A percentile compares a stretch with the other conserved stretches of the same genome.
phyloP scores from a whole-genome alignment of 2,113 vertebrate genomes.

The Barbus barbus region DNA sequence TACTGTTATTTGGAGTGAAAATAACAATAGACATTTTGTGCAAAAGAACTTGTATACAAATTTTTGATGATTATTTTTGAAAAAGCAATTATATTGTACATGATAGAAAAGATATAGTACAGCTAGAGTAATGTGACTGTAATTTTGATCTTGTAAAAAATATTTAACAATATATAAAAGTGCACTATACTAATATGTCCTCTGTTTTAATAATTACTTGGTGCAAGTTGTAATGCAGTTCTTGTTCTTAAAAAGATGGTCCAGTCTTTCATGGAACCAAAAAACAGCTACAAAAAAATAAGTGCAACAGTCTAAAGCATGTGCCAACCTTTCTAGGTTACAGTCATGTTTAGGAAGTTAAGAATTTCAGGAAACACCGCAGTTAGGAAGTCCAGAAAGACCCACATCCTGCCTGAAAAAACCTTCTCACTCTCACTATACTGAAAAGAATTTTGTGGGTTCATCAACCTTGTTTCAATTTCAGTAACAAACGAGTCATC shows the following conservation, averaged over 20 bases:
- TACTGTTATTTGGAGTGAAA: conserved; percentile 48
- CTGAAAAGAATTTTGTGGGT: background rate
- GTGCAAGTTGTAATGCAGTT: background rate
- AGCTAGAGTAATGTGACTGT: conserved; percentile 26
- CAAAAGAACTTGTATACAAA: conserved; percentile 35
- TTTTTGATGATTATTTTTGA: background rate
- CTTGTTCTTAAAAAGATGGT: conserved; percentile 9
- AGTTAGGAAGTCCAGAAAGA: too few relatives aligned
- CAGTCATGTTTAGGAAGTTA: conserved; percentile 1
- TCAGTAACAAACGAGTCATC: conserved; percentile 37
- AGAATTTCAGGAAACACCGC: conserved; percentile 54
- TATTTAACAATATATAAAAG: conserved; percentile 43
- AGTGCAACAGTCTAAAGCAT: conserved; percentile 15
- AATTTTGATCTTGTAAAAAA: conserved; percentile 46
- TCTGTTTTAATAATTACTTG: conserved; percentile 10
- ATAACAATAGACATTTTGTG: conserved; percentile 47
- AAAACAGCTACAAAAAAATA: background rate
- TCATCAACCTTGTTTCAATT: conserved; percentile 5
- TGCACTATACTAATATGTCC: conserved; percentile 8
- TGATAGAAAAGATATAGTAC: conserved; percentile 35
- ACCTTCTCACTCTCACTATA: conserved; percentile 12
- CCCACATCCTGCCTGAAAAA: conserved; percentile 55
- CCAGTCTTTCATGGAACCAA: background rate
- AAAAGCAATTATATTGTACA: conserved; percentile 22
- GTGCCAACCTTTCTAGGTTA: background rate